phyloP scores from a whole-genome alignment of 2,888 invertebrate species.

The Campoplex capitator region DNA sequence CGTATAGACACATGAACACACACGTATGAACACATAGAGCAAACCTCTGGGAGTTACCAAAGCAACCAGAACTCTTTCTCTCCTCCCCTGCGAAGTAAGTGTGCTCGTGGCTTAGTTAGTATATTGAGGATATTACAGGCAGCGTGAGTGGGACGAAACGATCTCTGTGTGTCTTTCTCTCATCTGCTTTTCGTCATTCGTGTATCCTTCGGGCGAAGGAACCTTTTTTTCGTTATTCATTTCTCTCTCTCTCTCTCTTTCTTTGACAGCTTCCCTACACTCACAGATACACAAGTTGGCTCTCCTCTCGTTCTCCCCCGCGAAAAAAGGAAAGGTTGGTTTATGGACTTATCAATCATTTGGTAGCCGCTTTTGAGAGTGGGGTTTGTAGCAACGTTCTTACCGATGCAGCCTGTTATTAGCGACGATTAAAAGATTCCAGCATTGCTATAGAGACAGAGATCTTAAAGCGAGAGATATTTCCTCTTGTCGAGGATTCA shows the following conservation, averaged over 20 bases:
- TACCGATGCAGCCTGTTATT: conserved; percentile 81
- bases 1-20: background rate
- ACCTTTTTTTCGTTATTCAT: conserved; percentile 43
- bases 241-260: conserved; percentile 36
- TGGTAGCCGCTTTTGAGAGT: conserved; percentile 79
- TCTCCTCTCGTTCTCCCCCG: conserved; percentile 63
- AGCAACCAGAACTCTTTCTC: conserved; percentile 54
- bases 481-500: conserved; percentile 42
- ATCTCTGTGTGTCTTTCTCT: conserved; percentile 10
- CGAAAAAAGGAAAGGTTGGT: conserved; percentile 75
- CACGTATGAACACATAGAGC: conserved; percentile 18
- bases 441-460: conserved; percentile 58
- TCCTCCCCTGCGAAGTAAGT: conserved; percentile 10
- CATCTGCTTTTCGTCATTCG: conserved; percentile 54
- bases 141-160: conserved; percentile 27
- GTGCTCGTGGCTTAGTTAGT: conserved; percentile 32
- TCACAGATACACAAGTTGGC: background rate
- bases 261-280: background rate
- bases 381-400: conserved; percentile 70
- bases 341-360: conserved; percentile 85
- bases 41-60: conserved; percentile 43
- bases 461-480: conserved; percentile 53
- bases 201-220: conserved; percentile 46
- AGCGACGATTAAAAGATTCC: conserved; percentile 84
- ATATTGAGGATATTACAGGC: conserved; percentile 25